These are phyloP conservation scores for Hipposideros armiger DNA, from an alignment of 2,113 vertebrate species.

Conservation along the genomic window DNA sequence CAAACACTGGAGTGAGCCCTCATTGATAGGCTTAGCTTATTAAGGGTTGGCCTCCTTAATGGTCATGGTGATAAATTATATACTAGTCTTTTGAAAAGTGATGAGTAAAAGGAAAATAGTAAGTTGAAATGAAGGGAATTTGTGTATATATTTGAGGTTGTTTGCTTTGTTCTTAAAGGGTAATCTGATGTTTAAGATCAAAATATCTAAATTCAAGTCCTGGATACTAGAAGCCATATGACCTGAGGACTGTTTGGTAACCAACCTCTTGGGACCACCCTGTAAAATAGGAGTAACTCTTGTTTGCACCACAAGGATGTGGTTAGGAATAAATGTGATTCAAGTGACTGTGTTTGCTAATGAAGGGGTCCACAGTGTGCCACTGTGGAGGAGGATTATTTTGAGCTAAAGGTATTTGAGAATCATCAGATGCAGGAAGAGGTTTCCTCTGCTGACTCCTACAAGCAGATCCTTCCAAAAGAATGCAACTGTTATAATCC, in stretches of 20 bases:
- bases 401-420: background rate
- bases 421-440: background rate
- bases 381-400: background rate
- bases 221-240: background rate
- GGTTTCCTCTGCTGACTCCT: background rate
- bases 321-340: background rate
- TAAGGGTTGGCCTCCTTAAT: background rate
- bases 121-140: background rate
- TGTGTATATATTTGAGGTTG: rapidly evolving
- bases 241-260: background rate
- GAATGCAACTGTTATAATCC: background rate
- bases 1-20: constrained; percentile 5
- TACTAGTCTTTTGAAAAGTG: background rate
- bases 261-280: background rate
- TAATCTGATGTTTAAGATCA: background rate
- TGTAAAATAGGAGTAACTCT: background rate
- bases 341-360: background rate
- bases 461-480: background rate
- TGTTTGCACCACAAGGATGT: background rate
- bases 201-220: background rate
- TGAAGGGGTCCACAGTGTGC: background rate
- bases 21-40: background rate
- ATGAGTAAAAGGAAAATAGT: background rate
- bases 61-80: background rate
- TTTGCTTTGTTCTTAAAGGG: constrained; percentile 45